phyloP scores from a whole-genome alignment of 2,113 vertebrate species.

The Laticauda colubrina region DNA sequence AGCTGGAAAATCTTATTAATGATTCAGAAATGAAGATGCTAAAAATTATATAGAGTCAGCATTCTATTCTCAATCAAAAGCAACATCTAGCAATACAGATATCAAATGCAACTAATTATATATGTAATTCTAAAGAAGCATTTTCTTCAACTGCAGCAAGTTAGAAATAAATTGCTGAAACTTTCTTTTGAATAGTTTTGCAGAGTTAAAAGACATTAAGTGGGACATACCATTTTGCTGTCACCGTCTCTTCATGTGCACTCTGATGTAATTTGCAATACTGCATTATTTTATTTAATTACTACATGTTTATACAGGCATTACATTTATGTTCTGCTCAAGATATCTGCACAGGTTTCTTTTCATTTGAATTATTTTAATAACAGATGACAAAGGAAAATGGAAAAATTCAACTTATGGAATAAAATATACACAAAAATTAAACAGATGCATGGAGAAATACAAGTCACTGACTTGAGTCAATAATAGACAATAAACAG shows the following conservation, averaged over 20 bases:
- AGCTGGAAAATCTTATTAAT: neutral
- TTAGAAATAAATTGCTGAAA: slow-evolving; percentile 1
- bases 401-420: rapidly evolving
- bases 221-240: slow-evolving; percentile 14
- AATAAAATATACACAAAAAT: rapidly evolving
- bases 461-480: neutral
- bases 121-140: neutral
- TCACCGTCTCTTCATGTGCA: rapidly evolving
- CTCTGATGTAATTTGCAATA: neutral
- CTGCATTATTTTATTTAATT: neutral
- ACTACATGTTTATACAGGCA: neutral
- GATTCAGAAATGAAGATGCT: neutral
- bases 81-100: neutral
- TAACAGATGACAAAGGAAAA: neutral
- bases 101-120: neutral
- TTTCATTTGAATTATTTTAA: neutral
- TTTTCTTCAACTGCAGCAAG: slow-evolving; percentile 18
- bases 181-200: slow-evolving; percentile 14
- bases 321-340: neutral
- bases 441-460: neutral
- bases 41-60: neutral
- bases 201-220: neutral
- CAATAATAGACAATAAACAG: neutral
- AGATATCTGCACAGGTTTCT: neutral
- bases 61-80: rapidly evolving